Percentiles rank a stretch among this genome's conserved stretches.
Conservation (phyloP, 2,888 invertebrate genomes). For the Glyphotaelius pellucidus region DNA sequence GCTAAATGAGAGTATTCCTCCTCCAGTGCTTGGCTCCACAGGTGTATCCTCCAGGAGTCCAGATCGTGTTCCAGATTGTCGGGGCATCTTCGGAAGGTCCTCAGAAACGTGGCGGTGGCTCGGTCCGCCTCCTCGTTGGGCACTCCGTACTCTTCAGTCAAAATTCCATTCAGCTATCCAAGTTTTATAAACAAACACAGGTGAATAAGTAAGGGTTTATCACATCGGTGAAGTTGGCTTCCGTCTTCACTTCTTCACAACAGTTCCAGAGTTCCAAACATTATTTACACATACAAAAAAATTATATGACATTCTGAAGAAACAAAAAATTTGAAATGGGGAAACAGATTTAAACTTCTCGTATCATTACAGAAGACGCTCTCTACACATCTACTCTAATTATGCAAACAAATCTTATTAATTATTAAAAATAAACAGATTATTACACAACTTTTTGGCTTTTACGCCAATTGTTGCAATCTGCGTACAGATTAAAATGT, state of each 20-base stretch:
- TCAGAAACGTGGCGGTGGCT: slow-evolving; percentile 83
- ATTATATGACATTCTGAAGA: background rate
- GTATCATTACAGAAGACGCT: background rate
- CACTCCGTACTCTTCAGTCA: slow-evolving; percentile 82
- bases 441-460: background rate
- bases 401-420: background rate
- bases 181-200: slow-evolving; percentile 49
- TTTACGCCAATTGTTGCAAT: background rate
- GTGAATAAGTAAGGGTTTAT: slow-evolving; percentile 28
- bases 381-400: background rate
- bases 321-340: background rate
- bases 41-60: slow-evolving; percentile 86
- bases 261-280: background rate
- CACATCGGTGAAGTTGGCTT: background rate
- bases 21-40: slow-evolving; percentile 89
- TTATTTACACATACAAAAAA: background rate
- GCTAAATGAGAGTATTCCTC: slow-evolving; percentile 80
- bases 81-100: slow-evolving; percentile 87
- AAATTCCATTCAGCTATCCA: slow-evolving; percentile 62
- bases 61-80: slow-evolving; percentile 85
- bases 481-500: background rate
- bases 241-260: background rate
- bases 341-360: background rate
- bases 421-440: background rate
- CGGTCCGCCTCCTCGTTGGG: slow-evolving; percentile 80